These are phyloP conservation scores for Danio albolineatus DNA, from an alignment of 2,797 vertebrate species.

Conservation along the genomic window DNA sequence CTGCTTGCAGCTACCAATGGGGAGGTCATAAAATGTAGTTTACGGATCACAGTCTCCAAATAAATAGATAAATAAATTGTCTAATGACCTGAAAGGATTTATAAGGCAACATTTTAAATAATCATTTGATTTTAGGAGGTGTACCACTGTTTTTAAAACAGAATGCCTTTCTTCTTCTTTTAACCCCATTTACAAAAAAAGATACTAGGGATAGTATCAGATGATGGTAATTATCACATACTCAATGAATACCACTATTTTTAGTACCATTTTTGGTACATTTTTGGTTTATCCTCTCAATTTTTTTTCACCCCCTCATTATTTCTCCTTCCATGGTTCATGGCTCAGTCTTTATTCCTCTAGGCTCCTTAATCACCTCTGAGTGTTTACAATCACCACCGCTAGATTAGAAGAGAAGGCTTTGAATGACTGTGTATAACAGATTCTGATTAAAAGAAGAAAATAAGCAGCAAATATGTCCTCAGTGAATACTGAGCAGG, in stretches of 20 bases:
- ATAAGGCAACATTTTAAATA: background rate
- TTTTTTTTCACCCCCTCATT: constrained; percentile 23
- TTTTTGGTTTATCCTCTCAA: constrained; percentile 1
- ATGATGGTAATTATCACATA: background rate
- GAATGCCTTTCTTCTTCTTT: background rate
- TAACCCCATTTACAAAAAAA: background rate
- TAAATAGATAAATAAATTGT: background rate
- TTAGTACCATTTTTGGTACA: background rate
- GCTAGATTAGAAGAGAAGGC: constrained; percentile 74
- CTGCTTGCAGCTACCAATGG: background rate
- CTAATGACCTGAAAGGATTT: background rate
- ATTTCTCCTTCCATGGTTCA: background rate
- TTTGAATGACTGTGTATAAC: constrained; percentile 68
- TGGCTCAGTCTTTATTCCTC: constrained; percentile 38
- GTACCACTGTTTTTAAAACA: background rate
- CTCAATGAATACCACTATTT: background rate
- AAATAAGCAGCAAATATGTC: constrained; percentile 35
- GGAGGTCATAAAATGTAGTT: too few species aligned
- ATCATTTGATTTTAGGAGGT: background rate
- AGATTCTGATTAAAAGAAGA: constrained; percentile 70
- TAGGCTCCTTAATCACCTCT: constrained; percentile 49
- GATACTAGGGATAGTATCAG: background rate
- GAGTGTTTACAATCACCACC: constrained; percentile 60
- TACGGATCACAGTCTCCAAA: too few species aligned
- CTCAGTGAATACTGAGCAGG: background rate